Conservation (phyloP, 2,888 invertebrate genomes). For the Ethmia dodecea region DNA sequence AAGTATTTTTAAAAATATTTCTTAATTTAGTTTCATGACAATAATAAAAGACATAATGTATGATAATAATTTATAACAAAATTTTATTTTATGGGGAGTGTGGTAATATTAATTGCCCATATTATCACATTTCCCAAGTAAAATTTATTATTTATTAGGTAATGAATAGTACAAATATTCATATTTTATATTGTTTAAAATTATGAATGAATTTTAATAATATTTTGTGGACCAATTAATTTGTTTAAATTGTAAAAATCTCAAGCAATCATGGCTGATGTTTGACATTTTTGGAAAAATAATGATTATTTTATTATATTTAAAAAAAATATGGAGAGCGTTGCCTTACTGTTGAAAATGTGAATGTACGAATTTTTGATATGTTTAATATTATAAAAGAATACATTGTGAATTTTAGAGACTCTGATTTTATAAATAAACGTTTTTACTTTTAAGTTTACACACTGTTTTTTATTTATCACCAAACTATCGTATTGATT, state of each 20-base stretch:
- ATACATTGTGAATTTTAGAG: constrained; percentile 25
- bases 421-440: constrained; percentile 62
- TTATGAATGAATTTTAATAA: no score
- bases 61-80: constrained; percentile 9
- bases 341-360: constrained; percentile 53
- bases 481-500: no score
- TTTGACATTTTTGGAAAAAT: constrained; percentile 58
- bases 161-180: constrained; percentile 8
- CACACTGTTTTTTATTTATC: constrained; percentile 35
- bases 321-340: constrained; percentile 26
- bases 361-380: constrained; percentile 50
- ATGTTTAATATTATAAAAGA: constrained; percentile 48
- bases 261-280: constrained; percentile 69
- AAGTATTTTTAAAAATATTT: constrained; percentile 12
- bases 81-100: constrained; percentile 23
- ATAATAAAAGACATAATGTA: constrained; percentile 1
- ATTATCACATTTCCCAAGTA: constrained; percentile 29
- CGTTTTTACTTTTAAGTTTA: constrained; percentile 64
- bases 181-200: constrained; percentile 11
- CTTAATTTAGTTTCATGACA: constrained; percentile 5
- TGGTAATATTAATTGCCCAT: constrained; percentile 32
- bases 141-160: constrained; percentile 1
- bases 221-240: constrained; percentile 32
- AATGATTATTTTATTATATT: constrained; percentile 13
- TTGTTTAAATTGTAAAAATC: constrained; percentile 48